A percentile compares a stretch with the other conserved stretches of the same genome.
Conservation (phyloP, 2,888 invertebrate genomes). For the Laothoe populi region DNA sequence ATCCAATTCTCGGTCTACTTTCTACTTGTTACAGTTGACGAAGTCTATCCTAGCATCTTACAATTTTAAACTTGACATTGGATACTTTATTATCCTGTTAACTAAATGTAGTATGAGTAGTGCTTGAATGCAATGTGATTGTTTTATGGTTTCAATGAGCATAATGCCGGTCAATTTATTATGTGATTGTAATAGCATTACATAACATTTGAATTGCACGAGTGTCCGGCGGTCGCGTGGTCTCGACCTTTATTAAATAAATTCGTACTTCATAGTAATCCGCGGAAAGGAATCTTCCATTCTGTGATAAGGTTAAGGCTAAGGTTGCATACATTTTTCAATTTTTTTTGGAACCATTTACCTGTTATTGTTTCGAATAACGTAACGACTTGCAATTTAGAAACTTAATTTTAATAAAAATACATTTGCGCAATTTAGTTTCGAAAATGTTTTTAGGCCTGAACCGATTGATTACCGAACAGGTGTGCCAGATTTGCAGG, state of each 20-base stretch:
- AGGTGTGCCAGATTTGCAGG: not conserved
- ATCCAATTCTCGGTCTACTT: too few species aligned
- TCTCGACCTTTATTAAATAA: constrained; percentile 47
- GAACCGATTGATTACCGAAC: not conserved
- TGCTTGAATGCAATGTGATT: constrained; percentile 14
- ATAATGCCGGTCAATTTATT: constrained; percentile 32
- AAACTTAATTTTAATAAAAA: too few species aligned
- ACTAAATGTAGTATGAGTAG: not conserved
- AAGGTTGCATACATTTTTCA: constrained; percentile 40
- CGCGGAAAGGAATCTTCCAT: constrained; percentile 58
- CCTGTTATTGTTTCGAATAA: too few species aligned
- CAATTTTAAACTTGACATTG: not conserved
- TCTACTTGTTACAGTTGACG: too few species aligned
- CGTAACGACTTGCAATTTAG: too few species aligned
- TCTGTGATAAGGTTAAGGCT: constrained; percentile 39
- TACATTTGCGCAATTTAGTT: not conserved
- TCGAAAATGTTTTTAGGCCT: not conserved
- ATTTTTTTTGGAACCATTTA: too few species aligned
- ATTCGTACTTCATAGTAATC: constrained; percentile 46
- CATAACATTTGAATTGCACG: constrained; percentile 37
- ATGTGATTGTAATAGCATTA: constrained; percentile 37
- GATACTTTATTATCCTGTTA: not conserved
- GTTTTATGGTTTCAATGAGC: constrained; percentile 8
- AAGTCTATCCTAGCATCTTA: not conserved
- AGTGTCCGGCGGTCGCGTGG: constrained; percentile 35